Percentiles rank a stretch among this genome's conserved stretches.
Conservation (phyloP, 2,888 invertebrate species). For the Brachypalpus laphriformis region DNA sequence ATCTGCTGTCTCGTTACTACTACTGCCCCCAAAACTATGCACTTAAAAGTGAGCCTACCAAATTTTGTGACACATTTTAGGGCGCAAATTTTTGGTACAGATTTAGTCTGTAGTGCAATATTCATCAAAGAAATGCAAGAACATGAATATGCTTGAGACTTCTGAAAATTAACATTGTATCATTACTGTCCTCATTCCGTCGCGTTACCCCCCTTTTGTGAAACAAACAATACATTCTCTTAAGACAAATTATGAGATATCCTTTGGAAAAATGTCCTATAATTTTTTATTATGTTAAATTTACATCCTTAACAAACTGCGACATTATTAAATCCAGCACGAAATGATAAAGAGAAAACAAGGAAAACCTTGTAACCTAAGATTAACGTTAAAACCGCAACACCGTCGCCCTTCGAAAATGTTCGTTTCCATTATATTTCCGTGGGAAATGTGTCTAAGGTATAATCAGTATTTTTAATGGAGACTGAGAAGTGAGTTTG, state of each 20-base stretch:
- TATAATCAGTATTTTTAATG: slow-evolving; percentile 15
- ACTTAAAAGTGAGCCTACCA: too few species aligned
- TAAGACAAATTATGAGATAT: slow-evolving; percentile 11
- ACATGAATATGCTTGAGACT: too few species aligned
- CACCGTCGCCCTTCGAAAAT: not conserved
- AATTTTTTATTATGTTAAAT: not conserved
- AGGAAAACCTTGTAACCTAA: slow-evolving; percentile 24
- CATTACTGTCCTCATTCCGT: not conserved
- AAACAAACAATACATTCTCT: not conserved
- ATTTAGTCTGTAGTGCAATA: too few species aligned
- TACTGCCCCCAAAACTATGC: too few species aligned
- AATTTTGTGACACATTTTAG: too few species aligned
- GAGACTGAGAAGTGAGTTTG: not conserved
- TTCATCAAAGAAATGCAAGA: too few species aligned
- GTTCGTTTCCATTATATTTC: slow-evolving; percentile 7
- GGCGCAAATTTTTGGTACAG: too few species aligned
- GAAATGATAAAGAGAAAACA: not conserved
- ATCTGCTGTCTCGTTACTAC: too few species aligned
- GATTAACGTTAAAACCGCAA: slow-evolving; percentile 8
- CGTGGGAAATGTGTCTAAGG: not conserved
- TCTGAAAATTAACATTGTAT: too few species aligned
- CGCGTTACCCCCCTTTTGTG: not conserved
- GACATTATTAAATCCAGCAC: slow-evolving; percentile 14
- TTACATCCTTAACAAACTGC: slow-evolving; percentile 28
- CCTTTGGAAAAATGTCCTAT: slow-evolving; percentile 6